Conservation (phyloP, 2,113 vertebrate genomes). For the Emydocephalus ijimae region DNA sequence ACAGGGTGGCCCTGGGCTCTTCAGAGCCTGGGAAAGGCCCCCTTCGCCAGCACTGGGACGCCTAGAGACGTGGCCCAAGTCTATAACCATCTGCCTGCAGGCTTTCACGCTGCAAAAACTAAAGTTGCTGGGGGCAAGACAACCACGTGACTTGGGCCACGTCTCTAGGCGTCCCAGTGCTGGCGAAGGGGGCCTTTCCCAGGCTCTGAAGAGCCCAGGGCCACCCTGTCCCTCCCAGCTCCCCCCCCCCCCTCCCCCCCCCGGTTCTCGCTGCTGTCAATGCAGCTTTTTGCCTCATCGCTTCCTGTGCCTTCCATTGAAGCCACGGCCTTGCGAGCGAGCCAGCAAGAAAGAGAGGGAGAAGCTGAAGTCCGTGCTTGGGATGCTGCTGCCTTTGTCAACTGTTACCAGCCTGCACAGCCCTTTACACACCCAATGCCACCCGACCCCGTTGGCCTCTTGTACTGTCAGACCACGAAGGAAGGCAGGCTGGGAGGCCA, state of each 20-base stretch:
- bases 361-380: neutral
- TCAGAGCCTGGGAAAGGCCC: too few species aligned
- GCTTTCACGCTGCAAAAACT: too few species aligned
- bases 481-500: neutral
- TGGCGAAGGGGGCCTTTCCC: too few species aligned
- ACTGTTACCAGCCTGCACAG: neutral
- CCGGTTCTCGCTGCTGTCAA: neutral
- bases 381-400: neutral
- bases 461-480: neutral
- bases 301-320: neutral
- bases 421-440: neutral
- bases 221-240: too few species aligned
- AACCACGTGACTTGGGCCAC: too few species aligned
- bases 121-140: too few species aligned
- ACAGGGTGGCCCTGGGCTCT: too few species aligned
- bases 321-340: neutral
- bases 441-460: fast-evolving
- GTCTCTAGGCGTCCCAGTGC: too few species aligned
- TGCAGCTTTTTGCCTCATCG: neutral
- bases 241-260: too few species aligned
- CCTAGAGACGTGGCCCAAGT: neutral
- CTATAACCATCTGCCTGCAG: too few species aligned
- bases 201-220: too few species aligned
- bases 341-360: neutral
- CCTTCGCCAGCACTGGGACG: too few species aligned